These are phyloP conservation scores for Pseudolycoriella hygida DNA, from an alignment of 2,888 invertebrate species.

Conservation along the genomic window DNA sequence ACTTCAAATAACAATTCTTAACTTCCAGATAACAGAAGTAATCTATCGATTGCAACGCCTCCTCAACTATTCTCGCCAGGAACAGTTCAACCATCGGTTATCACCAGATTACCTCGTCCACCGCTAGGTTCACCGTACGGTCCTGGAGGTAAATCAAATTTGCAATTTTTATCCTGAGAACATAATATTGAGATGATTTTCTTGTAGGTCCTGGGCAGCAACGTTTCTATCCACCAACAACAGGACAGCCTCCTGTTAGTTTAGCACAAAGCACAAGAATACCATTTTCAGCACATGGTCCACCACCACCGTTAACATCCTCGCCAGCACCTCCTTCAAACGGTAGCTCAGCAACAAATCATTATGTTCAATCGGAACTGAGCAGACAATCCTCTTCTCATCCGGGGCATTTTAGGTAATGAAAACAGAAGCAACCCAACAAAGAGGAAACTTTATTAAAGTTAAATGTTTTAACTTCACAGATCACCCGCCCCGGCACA, in stretches of 20 bases:
- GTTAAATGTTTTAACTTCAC: not conserved
- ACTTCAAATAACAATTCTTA: no score
- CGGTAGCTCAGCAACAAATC: not conserved
- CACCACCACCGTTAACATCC: constrained; percentile 5
- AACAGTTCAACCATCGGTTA: constrained; percentile 34
- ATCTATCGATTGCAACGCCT: constrained; percentile 28
- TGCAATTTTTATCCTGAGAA: not conserved
- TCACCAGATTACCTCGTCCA: constrained; percentile 40
- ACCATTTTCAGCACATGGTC: constrained; percentile 6
- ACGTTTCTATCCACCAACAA: constrained; percentile 1
- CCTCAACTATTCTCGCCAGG: constrained; percentile 34
- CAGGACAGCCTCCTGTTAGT: constrained; percentile 10
- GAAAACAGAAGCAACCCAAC: no score
- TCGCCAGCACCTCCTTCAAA: not conserved
- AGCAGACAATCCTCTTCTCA: not conserved
- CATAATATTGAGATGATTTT: not conserved
- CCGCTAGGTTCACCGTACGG: constrained; percentile 12
- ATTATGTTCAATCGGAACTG: not conserved
- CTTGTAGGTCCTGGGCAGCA: constrained; percentile 1
- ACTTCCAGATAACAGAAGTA: constrained; percentile 12
- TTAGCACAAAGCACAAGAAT: constrained; percentile 6
- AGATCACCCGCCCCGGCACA: not conserved
- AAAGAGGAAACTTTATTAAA: not conserved
- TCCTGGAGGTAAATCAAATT: not conserved
- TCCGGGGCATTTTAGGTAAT: not conserved